Percentiles rank a stretch among this genome's conserved stretches.
Evolutionary conservation across 2,888 invertebrate species (phyloP).

Genomic region (Didymodactylos carnosus): DNA sequence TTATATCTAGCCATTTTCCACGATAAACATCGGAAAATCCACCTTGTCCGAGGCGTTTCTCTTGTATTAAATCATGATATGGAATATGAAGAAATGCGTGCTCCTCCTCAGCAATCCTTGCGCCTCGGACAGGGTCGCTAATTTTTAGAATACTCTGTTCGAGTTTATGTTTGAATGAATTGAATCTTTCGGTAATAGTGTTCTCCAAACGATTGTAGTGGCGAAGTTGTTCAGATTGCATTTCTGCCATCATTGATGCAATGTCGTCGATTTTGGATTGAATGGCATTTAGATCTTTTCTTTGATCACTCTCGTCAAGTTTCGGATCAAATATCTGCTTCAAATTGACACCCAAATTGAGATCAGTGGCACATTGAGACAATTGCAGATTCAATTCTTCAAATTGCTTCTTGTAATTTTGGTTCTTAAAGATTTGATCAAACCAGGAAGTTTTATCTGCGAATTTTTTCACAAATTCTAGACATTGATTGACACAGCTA

Average conservation of each 20-base stretch:
- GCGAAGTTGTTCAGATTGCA: not conserved
- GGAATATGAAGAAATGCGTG: not conserved
- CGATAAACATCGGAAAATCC: not conserved
- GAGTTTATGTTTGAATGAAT: not conserved
- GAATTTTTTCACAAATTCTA: not conserved
- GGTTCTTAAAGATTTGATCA: not conserved
- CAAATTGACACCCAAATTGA: not conserved
- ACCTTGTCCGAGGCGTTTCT: not conserved
- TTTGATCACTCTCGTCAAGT: not conserved
- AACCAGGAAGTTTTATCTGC: not conserved
- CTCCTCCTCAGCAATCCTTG: not conserved
- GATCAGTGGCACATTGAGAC: not conserved
- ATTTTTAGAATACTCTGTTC: not conserved
- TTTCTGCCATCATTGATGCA: not conserved
- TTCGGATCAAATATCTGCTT: not conserved
- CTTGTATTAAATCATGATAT: not conserved
- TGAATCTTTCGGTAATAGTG: not conserved
- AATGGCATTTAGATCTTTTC: not conserved
- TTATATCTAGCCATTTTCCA: not conserved
- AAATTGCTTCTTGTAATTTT: not conserved
- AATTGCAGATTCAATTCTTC: not conserved
- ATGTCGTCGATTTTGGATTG: not conserved
- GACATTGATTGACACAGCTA: not conserved
- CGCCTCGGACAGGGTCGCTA: not conserved
- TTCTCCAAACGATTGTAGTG: not conserved